Conservation (phyloP, 1,140 invertebrate genomes). For the Zaprionus africanus region DNA sequence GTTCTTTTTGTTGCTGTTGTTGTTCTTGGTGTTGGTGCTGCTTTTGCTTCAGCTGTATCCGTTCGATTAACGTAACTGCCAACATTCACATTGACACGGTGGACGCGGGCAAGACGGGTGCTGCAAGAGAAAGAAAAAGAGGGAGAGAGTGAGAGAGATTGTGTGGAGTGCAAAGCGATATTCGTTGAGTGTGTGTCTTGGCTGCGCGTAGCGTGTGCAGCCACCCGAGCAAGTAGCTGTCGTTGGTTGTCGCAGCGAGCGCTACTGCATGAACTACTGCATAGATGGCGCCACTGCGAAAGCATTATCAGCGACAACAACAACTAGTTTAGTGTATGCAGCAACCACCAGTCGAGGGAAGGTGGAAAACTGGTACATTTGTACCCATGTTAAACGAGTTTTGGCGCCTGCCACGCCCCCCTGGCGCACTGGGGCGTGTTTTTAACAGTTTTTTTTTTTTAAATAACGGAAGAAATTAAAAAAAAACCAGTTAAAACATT, state of each 20-base stretch:
- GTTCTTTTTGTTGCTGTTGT: slow-evolving; percentile 32
- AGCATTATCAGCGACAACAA: slow-evolving; percentile 28
- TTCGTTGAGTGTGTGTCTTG: slow-evolving; percentile 23
- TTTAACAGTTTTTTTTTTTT: no score
- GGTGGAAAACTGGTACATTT: background rate
- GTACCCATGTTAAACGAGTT: background rate
- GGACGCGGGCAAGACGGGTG: slow-evolving; percentile 55
- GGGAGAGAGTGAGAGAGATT: background rate
- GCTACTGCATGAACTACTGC: background rate
- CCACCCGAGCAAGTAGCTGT: slow-evolving; percentile 7
- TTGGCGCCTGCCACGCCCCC: no score
- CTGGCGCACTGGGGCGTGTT: no score
- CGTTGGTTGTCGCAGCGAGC: background rate
- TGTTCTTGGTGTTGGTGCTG: slow-evolving; percentile 17
- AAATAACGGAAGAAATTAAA: no score
- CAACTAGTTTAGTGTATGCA: slow-evolving; percentile 6
- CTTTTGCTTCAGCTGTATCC: slow-evolving; percentile 33
- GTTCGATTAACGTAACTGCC: slow-evolving; percentile 52
- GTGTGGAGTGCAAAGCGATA: background rate
- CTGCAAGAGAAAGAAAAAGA: slow-evolving; percentile 29
- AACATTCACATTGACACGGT: slow-evolving; percentile 59
- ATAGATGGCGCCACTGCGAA: slow-evolving; percentile 25
- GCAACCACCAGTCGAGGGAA: background rate
- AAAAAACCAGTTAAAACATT: no score
- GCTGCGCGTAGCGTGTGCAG: slow-evolving; percentile 7